Percentiles rank a stretch among this genome's conserved stretches.
Evolutionary conservation across 1,140 invertebrate species (phyloP).

Genomic region (Pseudachorutes palmiensis): DNA sequence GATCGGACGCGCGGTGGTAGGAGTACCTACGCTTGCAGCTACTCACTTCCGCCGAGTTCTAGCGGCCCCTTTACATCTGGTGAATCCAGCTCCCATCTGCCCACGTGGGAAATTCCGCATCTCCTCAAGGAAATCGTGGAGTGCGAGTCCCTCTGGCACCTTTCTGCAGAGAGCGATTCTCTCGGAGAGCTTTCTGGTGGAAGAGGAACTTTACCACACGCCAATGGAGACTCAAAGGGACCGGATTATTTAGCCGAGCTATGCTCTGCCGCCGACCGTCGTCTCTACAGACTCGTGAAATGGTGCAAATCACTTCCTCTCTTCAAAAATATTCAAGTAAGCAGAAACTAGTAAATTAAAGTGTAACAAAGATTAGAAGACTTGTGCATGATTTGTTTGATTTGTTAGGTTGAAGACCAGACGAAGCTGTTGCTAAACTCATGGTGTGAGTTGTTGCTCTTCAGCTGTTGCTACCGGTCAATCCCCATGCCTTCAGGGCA

Average conservation of each 20-base stretch:
- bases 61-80: slow-evolving; percentile 26
- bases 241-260: slow-evolving; percentile 76
- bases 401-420: slow-evolving; percentile 82
- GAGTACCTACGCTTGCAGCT: slow-evolving; percentile 89
- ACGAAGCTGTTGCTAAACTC: slow-evolving; percentile 92
- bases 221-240: too few species aligned
- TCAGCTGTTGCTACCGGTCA: slow-evolving; percentile 61
- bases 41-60: slow-evolving; percentile 61
- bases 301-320: slow-evolving; percentile 96
- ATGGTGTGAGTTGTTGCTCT: slow-evolving; percentile 89
- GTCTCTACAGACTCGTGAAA: slow-evolving; percentile 94
- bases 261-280: slow-evolving; percentile 87
- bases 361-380: not conserved
- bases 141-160: slow-evolving; percentile 36
- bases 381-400: slow-evolving; percentile 36
- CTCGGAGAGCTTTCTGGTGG: not conserved
- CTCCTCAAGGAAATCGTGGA: slow-evolving; percentile 40
- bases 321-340: slow-evolving; percentile 88
- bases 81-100: slow-evolving; percentile 2
- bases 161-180: slow-evolving; percentile 10
- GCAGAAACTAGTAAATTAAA: slow-evolving; percentile 31
- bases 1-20: slow-evolving; percentile 88
- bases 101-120: slow-evolving; percentile 38
- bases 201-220: not conserved
- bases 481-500: slow-evolving; percentile 43